phyloP scores from a whole-genome alignment of 2,888 invertebrate genomes.

The Caradrina clavipalpis region DNA sequence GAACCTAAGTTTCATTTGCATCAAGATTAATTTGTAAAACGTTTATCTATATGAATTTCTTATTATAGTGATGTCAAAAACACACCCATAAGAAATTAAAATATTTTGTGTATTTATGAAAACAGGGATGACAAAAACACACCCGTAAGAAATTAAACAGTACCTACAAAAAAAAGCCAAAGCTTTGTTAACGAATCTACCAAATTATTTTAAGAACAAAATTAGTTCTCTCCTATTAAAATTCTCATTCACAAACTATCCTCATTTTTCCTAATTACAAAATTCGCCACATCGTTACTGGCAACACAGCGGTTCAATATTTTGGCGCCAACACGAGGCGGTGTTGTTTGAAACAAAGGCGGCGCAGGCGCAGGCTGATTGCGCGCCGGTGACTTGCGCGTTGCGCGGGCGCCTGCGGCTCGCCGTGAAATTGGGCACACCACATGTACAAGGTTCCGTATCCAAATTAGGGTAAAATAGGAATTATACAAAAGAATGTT shows the following conservation, averaged over 20 bases:
- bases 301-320: constrained; percentile 42
- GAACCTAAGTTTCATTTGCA: neutral
- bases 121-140: neutral
- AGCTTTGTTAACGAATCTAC: constrained; percentile 3
- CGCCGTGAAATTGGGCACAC: constrained; percentile 74
- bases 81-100: no score
- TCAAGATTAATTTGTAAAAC: neutral
- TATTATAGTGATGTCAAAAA: no score
- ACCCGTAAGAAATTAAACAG: neutral
- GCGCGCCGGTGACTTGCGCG: constrained; percentile 83
- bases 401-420: constrained; percentile 60
- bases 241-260: constrained; percentile 13
- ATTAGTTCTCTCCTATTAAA: constrained; percentile 28
- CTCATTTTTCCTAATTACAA: constrained; percentile 41
- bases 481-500: constrained; percentile 42
- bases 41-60: no score
- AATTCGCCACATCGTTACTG: constrained; percentile 61
- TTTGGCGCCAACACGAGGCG: constrained; percentile 73
- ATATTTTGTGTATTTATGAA: neutral
- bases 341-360: constrained; percentile 80
- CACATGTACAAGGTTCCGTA: constrained; percentile 66
- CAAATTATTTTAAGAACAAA: constrained; percentile 12
- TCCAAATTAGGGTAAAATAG: constrained; percentile 39
- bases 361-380: constrained; percentile 78
- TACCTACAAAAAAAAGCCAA: neutral